Percentiles rank a stretch among this genome's conserved stretches.
Evolutionary conservation across 1,140 invertebrate genomes (phyloP).

Genomic region (Papilio machaon): DNA sequence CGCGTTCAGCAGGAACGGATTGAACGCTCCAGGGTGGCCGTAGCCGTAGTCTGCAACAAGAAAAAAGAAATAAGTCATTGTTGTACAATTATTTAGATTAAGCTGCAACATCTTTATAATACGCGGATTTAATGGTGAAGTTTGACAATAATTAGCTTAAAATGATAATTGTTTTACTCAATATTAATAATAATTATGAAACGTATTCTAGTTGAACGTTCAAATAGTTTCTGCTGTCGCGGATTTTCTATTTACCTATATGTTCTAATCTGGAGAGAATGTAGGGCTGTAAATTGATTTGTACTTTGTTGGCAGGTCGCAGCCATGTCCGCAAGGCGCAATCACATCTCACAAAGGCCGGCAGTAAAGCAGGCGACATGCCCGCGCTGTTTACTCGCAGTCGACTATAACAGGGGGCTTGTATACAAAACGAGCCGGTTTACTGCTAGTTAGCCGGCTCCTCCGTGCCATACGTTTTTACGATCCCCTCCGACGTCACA

Average conservation of each 20-base stretch:
- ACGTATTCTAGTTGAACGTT: neutral
- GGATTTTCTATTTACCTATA: neutral
- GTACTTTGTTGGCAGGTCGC: conserved; percentile 45
- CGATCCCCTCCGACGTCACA: conserved; percentile 71
- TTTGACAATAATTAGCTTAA: neutral
- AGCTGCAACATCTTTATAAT: neutral
- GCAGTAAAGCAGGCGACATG: conserved; percentile 77
- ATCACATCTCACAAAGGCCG: conserved; percentile 69
- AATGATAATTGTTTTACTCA: neutral
- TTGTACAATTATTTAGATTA: conserved; percentile 6
- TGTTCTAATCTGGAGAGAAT: neutral
- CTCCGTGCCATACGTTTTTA: conserved; percentile 80
- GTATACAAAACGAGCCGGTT: conserved; percentile 78
- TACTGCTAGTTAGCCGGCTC: conserved; percentile 77
- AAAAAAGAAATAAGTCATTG: conserved; percentile 41
- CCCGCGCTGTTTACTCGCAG: conserved; percentile 70
- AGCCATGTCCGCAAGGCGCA: conserved; percentile 63
- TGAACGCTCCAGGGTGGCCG: conserved; percentile 86
- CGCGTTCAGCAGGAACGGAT: conserved; percentile 87
- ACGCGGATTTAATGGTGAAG: neutral
- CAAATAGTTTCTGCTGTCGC: neutral
- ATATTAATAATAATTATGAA: too few relatives aligned
- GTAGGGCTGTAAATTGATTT: neutral
- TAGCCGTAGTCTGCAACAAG: conserved; percentile 87
- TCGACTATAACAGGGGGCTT: conserved; percentile 74